phyloP scores from a whole-genome alignment of 2,113 vertebrate genomes.

The Rhinoderma darwinii region DNA sequence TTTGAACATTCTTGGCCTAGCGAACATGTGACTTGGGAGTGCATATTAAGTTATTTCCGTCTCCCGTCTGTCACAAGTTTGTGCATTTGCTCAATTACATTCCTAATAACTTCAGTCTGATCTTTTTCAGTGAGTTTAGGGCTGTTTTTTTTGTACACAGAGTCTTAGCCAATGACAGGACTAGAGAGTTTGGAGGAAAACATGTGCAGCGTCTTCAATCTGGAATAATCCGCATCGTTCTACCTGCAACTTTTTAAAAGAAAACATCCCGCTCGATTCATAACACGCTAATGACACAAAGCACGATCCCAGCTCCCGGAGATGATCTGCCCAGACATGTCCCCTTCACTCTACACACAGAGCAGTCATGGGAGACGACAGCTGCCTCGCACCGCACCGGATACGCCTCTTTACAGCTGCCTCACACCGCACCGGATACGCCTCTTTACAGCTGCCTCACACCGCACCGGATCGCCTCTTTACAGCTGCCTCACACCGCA shows the following conservation, averaged over 20 bases:
- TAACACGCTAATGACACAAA: not conserved
- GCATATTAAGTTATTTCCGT: no score
- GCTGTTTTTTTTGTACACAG: not conserved
- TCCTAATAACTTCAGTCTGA: not conserved
- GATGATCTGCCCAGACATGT: slow-evolving; percentile 5
- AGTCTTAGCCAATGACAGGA: not conserved
- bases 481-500: not conserved
- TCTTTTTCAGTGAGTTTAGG: not conserved
- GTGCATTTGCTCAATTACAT: not conserved
- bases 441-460: no score
- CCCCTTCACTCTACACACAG: not conserved
- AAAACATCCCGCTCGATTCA: slow-evolving; percentile 18
- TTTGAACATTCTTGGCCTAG: no score
- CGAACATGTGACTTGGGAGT: no score
- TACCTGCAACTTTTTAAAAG: slow-evolving; percentile 24
- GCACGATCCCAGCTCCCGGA: not conserved
- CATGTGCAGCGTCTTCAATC: not conserved
- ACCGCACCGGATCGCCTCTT: no score
- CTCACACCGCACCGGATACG: no score
- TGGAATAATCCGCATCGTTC: not conserved
- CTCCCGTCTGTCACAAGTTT: not conserved
- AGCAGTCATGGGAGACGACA: not conserved
- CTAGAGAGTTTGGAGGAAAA: no score
- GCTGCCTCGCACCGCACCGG: not conserved
- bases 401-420: not conserved